Evolutionary conservation across 2,888 invertebrate species (phyloP).

Genomic region (Agrenia bidenticulata): DNA sequence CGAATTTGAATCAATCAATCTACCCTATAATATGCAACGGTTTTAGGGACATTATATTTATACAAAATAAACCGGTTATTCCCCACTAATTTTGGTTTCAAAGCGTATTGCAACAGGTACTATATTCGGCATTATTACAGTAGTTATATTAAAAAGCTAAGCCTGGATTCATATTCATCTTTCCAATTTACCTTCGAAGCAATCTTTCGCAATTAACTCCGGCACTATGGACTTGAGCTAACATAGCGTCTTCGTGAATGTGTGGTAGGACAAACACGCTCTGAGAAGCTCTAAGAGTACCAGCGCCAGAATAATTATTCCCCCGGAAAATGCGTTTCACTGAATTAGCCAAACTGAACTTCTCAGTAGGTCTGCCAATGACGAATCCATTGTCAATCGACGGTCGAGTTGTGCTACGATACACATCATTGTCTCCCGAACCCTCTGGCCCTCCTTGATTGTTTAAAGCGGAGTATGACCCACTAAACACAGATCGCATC

Average conservation of each 20-base stretch:
- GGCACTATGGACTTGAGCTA: conserved; percentile 32
- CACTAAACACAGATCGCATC: conserved; percentile 52
- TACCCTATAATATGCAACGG: too few relatives aligned
- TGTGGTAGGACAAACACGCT: conserved; percentile 52
- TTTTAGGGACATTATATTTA: too few relatives aligned
- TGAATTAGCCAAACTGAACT: conserved; percentile 49
- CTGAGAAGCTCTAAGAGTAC: conserved; percentile 49
- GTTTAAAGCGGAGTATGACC: conserved; percentile 52
- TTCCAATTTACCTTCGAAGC: conserved; percentile 41
- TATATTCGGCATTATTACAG: too few relatives aligned
- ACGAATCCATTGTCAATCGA: conserved; percentile 47
- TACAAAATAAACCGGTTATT: too few relatives aligned
- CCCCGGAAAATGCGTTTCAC: conserved; percentile 49
- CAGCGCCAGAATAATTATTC: conserved; percentile 36
- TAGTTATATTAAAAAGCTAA: too few relatives aligned
- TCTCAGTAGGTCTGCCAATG: conserved; percentile 30
- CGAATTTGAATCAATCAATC: too few relatives aligned
- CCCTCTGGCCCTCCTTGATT: conserved; percentile 35
- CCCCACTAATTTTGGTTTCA: too few relatives aligned
- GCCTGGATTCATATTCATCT: too few relatives aligned
- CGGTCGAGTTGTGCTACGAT: conserved; percentile 50
- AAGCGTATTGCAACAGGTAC: too few relatives aligned
- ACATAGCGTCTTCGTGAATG: conserved; percentile 47
- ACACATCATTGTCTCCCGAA: conserved; percentile 44
- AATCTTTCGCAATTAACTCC: conserved; percentile 48